These are phyloP conservation scores for Riptortus pedestris DNA, from an alignment of 1,140 invertebrate species.

Conservation along the genomic window DNA sequence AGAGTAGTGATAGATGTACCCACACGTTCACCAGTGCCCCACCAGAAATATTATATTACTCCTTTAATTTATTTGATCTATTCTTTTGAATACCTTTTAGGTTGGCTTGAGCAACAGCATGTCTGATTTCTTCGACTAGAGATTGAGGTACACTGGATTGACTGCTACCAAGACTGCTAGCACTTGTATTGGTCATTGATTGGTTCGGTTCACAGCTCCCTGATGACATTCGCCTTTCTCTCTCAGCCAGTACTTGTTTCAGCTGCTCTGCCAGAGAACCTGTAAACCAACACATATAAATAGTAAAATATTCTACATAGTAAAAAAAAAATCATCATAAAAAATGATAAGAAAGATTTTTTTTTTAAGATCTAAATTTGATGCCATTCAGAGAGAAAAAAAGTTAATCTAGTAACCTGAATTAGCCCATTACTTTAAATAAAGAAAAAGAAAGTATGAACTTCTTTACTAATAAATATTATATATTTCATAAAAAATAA, in stretches of 20 bases:
- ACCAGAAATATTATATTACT: no score
- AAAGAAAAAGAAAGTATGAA: no score
- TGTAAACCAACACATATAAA: slow-evolving; percentile 31
- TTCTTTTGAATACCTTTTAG: slow-evolving; percentile 36
- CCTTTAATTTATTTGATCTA: background rate
- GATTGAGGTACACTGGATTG: slow-evolving; percentile 37
- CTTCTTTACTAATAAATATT: no score
- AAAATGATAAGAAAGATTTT: background rate
- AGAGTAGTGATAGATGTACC: no score
- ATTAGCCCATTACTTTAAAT: no score
- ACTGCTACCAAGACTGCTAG: slow-evolving; percentile 23
- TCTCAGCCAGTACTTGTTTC: slow-evolving; percentile 67
- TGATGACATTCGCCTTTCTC: slow-evolving; percentile 49
- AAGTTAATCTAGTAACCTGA: no score
- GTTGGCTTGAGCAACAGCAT: slow-evolving; percentile 72
- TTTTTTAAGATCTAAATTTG: background rate
- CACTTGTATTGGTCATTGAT: slow-evolving; percentile 35
- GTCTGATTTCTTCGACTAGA: slow-evolving; percentile 66
- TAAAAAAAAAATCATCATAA: no score
- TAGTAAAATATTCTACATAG: background rate
- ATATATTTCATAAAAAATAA: no score
- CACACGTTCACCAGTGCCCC: no score
- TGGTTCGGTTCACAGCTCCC: slow-evolving; percentile 34
- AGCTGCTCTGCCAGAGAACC: slow-evolving; percentile 69
- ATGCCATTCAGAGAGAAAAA: background rate